Percentiles rank a stretch among this genome's conserved stretches.
These are phyloP conservation scores for Palythoa heliodiscus DNA, from an alignment of 92 coral and sea anemone genomes.

Conservation along the genomic window DNA sequence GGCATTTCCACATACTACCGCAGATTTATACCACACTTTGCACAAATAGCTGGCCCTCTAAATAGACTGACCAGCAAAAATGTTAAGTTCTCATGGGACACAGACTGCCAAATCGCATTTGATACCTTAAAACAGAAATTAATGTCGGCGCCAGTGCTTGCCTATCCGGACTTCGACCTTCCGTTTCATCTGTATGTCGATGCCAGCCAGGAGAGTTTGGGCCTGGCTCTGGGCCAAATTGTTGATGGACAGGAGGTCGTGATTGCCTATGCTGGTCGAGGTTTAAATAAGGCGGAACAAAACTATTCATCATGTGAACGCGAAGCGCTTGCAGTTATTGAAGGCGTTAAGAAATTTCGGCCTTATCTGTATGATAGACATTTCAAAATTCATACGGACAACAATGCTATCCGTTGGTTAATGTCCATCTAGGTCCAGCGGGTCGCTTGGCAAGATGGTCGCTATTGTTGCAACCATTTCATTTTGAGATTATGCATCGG, in stretches of 20 bases:
- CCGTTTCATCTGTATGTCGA: conserved; percentile 42
- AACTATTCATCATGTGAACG: conserved; percentile 25
- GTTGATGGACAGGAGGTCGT: conserved; percentile 44
- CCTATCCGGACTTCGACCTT: conserved; percentile 23
- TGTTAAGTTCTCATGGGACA: conserved; percentile 29
- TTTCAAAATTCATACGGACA: conserved; percentile 45
- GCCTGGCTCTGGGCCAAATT: conserved; percentile 44
- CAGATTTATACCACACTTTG: conserved; percentile 61
- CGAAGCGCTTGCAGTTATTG: conserved; percentile 38
- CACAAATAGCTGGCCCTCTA: conserved; percentile 41
- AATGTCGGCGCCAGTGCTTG: conserved; percentile 37
- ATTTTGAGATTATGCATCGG: conserved; percentile 47
- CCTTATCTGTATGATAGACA: conserved; percentile 47
- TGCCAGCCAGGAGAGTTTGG: conserved; percentile 38
- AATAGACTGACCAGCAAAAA: conserved; percentile 36
- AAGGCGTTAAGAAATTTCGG: conserved; percentile 36
- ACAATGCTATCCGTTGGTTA: conserved; percentile 46
- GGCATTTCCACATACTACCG: conserved; percentile 61
- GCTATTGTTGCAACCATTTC: conserved; percentile 41
- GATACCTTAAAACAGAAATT: conserved; percentile 16
- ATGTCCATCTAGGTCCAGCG: conserved; percentile 23
- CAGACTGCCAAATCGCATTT: conserved; percentile 29
- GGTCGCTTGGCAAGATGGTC: conserved; percentile 55
- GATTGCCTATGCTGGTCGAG: conserved; percentile 50
- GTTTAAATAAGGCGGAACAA: conserved; percentile 34